phyloP scores from a whole-genome alignment of 2,888 invertebrate genomes.

The Synergus itoensis region DNA sequence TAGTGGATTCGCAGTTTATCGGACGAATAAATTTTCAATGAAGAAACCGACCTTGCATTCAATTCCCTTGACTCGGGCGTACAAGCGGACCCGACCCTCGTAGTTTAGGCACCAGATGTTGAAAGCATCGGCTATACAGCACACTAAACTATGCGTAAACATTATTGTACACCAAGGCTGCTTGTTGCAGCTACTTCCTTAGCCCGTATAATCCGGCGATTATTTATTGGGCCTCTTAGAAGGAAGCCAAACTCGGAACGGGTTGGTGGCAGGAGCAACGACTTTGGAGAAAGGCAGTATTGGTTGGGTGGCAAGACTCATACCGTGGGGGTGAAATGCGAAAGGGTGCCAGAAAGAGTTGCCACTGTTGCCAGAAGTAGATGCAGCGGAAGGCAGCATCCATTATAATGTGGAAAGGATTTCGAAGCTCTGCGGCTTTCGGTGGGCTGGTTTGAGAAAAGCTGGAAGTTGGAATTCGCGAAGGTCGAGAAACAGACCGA shows the following conservation, averaged over 20 bases:
- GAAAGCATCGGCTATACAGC: background rate
- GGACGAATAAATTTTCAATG: background rate
- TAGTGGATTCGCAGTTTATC: background rate
- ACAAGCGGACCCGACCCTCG: background rate
- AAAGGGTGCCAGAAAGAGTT: constrained; percentile 38
- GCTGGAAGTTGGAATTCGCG: constrained; percentile 19
- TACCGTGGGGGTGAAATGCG: constrained; percentile 11
- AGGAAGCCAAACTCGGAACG: background rate
- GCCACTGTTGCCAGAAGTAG: constrained; percentile 49
- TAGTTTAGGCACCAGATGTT: constrained; percentile 37
- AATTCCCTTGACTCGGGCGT: constrained; percentile 6
- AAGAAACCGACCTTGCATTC: constrained; percentile 5
- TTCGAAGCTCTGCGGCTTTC: constrained; percentile 49
- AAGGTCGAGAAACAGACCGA: constrained; percentile 24
- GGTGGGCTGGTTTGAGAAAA: constrained; percentile 26
- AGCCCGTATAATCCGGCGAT: constrained; percentile 26
- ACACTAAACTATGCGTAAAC: constrained; percentile 28
- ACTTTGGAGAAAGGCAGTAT: constrained; percentile 2
- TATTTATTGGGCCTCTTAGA: constrained; percentile 23
- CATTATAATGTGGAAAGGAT: constrained; percentile 57
- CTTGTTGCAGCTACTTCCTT: constrained; percentile 39
- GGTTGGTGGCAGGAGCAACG: constrained; percentile 15
- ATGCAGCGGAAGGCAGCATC: constrained; percentile 50
- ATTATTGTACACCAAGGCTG: constrained; percentile 23
- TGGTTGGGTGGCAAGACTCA: background rate